Percentiles rank a stretch among this genome's conserved stretches.
Evolutionary conservation across 2,113 vertebrate species (phyloP).

Genomic region (Ceratotherium simum): DNA sequence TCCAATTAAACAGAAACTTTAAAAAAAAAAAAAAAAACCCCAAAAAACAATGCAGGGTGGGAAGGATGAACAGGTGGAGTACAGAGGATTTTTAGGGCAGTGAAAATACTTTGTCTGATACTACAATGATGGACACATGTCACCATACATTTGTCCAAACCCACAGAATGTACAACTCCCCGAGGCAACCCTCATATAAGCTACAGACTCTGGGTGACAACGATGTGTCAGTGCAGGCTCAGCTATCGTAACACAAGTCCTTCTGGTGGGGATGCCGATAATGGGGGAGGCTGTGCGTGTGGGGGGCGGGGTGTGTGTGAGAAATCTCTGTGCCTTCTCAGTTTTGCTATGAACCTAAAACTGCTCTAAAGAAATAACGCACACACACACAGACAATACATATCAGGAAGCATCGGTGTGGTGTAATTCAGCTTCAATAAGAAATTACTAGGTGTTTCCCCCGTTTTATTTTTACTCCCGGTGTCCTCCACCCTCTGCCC

Average conservation of each 20-base stretch:
- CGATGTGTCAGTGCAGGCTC: fast-evolving
- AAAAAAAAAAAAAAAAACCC: background rate
- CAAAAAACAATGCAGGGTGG: background rate
- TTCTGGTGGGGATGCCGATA: background rate
- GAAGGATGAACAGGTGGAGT: fast-evolving
- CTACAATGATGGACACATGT: fast-evolving
- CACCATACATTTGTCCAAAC: no score
- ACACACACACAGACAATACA: background rate
- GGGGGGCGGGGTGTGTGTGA: fast-evolving
- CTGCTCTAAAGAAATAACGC: background rate
- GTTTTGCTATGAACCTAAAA: background rate
- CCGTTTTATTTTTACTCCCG: background rate
- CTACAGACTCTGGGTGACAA: fast-evolving
- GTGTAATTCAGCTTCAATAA: background rate
- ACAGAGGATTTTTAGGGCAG: background rate
- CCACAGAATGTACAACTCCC: background rate
- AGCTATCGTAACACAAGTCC: background rate
- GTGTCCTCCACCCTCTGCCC: no score
- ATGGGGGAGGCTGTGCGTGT: background rate
- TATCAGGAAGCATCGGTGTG: background rate
- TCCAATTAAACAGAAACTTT: background rate
- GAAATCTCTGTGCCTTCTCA: background rate
- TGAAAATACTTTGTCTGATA: background rate
- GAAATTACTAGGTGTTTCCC: background rate
- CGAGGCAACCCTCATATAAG: background rate